Percentiles rank a stretch among this genome's conserved stretches.
These are phyloP conservation scores for Mythimna vitellina DNA, from an alignment of 2,888 invertebrate species.

Conservation along the genomic window DNA sequence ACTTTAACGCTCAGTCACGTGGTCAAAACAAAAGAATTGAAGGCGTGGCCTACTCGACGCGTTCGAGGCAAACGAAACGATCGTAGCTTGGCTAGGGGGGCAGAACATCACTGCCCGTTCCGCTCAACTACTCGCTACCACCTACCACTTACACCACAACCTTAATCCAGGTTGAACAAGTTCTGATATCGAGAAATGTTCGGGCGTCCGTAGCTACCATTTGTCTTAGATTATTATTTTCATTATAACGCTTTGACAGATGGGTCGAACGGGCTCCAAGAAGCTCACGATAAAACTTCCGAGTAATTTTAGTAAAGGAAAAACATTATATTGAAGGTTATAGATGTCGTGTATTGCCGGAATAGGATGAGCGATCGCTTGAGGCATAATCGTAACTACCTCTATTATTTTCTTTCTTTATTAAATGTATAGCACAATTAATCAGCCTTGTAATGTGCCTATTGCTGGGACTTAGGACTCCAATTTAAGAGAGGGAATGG, in stretches of 20 bases:
- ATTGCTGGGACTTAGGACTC: too few relatives aligned
- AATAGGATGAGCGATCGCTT: neutral
- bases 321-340: conserved; percentile 27
- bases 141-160: conserved; percentile 26
- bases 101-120: neutral
- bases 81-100: too few relatives aligned
- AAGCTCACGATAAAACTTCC: conserved; percentile 45
- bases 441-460: too few relatives aligned
- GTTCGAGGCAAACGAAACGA: too few relatives aligned
- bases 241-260: conserved; percentile 64
- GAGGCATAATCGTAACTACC: neutral
- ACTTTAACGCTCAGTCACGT: too few relatives aligned
- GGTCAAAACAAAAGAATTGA: too few relatives aligned
- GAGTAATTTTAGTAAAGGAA: conserved; percentile 23
- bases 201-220: conserved; percentile 62
- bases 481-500: too few relatives aligned
- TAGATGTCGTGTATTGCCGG: conserved; percentile 9
- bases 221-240: conserved; percentile 73
- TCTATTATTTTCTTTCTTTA: too few relatives aligned
- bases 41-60: too few relatives aligned
- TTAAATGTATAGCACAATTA: too few relatives aligned
- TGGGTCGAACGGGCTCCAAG: conserved; percentile 26
- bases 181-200: conserved; percentile 70
- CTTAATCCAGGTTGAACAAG: conserved; percentile 72
- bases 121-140: conserved; percentile 24